Evolutionary conservation across 2,888 invertebrate genomes (phyloP).

Genomic region (Crematogaster levior): DNA sequence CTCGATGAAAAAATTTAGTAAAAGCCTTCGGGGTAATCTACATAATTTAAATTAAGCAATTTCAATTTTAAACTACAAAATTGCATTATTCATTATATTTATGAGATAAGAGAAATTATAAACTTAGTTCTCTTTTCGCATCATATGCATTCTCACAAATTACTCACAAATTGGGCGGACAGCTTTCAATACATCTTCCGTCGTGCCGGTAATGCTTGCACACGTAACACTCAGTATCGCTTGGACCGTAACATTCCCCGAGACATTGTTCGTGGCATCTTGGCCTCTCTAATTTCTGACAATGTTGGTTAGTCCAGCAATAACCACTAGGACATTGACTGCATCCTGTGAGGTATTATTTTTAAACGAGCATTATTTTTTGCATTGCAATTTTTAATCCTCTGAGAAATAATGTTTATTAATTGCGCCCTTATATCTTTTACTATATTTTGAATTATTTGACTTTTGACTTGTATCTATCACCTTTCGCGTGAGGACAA

Average conservation of each 20-base stretch:
- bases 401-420: not conserved
- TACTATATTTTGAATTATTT: not conserved
- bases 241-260: slow-evolving; percentile 90
- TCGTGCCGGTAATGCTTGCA: slow-evolving; percentile 88
- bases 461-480: not conserved
- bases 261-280: slow-evolving; percentile 92
- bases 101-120: not conserved
- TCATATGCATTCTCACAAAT: not conserved
- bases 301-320: slow-evolving; percentile 86
- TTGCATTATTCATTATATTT: slow-evolving; percentile 2
- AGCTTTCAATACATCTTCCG: slow-evolving; percentile 88
- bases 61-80: not conserved
- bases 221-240: slow-evolving; percentile 88
- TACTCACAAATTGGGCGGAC: slow-evolving; percentile 90
- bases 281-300: slow-evolving; percentile 86
- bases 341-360: slow-evolving; percentile 87
- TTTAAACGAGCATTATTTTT: not conserved
- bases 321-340: slow-evolving; percentile 87
- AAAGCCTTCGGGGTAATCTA: not conserved
- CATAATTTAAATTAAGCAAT: slow-evolving; percentile 6
- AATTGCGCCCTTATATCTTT: not conserved
- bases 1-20: not conserved
- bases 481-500: slow-evolving; percentile 41
- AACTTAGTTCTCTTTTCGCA: not conserved
- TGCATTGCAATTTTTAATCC: not conserved